A percentile compares a stretch with the other conserved stretches of the same genome.
Conservation (phyloP, 2,888 invertebrate genomes). For the Ditylenchus weischeri region DNA sequence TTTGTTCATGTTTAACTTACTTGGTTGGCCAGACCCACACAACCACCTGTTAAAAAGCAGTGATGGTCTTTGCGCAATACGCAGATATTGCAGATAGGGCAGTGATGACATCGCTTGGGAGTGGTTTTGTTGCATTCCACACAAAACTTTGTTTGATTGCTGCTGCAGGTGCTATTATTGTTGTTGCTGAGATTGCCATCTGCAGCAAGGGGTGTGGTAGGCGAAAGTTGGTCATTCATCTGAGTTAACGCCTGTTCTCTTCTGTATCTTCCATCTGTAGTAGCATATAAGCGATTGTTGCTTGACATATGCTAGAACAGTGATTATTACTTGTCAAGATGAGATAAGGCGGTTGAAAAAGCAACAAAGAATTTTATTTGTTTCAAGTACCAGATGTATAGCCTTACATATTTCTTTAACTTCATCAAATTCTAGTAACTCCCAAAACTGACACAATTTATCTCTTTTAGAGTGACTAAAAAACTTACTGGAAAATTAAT, state of each 20-base stretch:
- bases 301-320: no score
- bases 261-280: conserved; percentile 8
- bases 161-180: no score
- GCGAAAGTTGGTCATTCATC: conserved; percentile 12
- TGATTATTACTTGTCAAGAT: no score
- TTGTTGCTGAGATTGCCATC: background rate
- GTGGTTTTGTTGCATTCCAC: conserved; percentile 45
- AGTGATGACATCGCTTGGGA: conserved; percentile 59
- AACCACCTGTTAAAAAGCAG: conserved; percentile 60
- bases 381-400: no score
- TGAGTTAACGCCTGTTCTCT: conserved; percentile 12
- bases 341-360: no score
- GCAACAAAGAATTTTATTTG: no score
- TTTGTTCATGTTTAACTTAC: conserved; percentile 21
- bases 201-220: background rate
- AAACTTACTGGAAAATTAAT: no score
- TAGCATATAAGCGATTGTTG: no score
- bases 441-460: no score
- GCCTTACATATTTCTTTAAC: no score
- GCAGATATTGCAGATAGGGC: conserved; percentile 60
- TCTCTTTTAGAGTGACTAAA: no score
- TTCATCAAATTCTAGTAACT: no score
- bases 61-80: conserved; percentile 62
- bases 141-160: conserved; percentile 40
- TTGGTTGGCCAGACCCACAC: conserved; percentile 61